Conservation (phyloP, 2,888 invertebrate species). For the Arctia plantaginis region DNA sequence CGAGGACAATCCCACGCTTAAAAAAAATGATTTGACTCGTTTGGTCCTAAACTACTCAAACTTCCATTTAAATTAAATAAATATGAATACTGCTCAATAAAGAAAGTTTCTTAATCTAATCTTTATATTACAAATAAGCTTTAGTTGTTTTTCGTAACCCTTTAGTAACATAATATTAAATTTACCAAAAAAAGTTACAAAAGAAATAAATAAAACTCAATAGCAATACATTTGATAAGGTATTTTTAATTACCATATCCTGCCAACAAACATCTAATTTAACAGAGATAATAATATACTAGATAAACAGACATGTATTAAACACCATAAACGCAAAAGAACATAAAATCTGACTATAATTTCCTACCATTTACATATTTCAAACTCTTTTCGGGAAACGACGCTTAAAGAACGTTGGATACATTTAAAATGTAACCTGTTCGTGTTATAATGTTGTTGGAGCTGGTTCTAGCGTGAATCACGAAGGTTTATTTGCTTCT, state of each 20-base stretch:
- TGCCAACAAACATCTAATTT: neutral
- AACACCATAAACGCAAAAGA: constrained; percentile 11
- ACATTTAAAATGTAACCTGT: constrained; percentile 18
- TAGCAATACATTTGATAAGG: neutral
- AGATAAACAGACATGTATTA: constrained; percentile 3
- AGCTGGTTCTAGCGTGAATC: constrained; percentile 34
- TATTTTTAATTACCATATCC: neutral
- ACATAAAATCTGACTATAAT: constrained; percentile 11
- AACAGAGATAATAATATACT: neutral
- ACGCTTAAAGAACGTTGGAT: constrained; percentile 5
- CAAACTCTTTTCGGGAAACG: constrained; percentile 25
- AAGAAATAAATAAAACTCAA: neutral
- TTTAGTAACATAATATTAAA: too few species aligned
- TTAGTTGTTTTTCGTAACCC: too few species aligned
- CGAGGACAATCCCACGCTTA: too few species aligned
- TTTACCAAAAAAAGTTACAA: too few species aligned
- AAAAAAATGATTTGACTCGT: too few species aligned
- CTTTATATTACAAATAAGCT: too few species aligned
- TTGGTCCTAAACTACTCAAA: too few species aligned
- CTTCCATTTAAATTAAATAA: too few species aligned
- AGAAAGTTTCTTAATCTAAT: too few species aligned
- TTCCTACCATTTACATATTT: constrained; percentile 23
- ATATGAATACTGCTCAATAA: too few species aligned
- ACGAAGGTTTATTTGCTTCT: constrained; percentile 29
- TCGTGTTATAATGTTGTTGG: constrained; percentile 4